Conservation (phyloP, 1,140 invertebrate genomes). For the Hetaerina americana region DNA sequence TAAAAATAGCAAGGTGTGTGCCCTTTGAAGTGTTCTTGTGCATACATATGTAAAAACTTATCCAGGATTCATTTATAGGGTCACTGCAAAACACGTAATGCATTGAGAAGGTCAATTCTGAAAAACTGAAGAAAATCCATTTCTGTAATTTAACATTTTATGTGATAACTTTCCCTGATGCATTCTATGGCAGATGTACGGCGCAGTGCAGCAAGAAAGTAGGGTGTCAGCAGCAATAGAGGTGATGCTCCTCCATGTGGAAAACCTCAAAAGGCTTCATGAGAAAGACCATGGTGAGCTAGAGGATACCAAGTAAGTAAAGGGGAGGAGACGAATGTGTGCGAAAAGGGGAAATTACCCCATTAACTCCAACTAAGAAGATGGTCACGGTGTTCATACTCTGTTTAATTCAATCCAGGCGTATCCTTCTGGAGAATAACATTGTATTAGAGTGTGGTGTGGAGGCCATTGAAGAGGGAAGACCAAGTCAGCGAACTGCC, state of each 20-base stretch:
- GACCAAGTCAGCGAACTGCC: not conserved
- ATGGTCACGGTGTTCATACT: no score
- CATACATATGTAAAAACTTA: no score
- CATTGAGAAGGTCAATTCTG: no score
- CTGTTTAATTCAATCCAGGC: not conserved
- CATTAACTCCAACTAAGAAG: no score
- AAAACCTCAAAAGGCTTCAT: constrained; percentile 30
- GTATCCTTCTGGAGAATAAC: not conserved
- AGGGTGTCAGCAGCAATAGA: constrained; percentile 36
- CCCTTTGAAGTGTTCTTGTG: no score
- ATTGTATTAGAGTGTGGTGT: not conserved
- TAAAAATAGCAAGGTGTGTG: no score
- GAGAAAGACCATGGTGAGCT: constrained; percentile 31
- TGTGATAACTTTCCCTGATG: no score
- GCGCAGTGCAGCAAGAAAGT: constrained; percentile 38
- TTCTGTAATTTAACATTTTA: no score
- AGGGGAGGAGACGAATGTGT: not conserved
- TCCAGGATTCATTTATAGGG: no score
- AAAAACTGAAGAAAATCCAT: no score
- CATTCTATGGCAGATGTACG: constrained; percentile 25
- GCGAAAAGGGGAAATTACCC: not conserved
- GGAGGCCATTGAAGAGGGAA: not conserved
- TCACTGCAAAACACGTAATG: no score
- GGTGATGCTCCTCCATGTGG: constrained; percentile 37
- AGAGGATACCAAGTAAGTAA: constrained; percentile 25